Conservation (phyloP, 2,113 vertebrate species). For the Gnathonemus echidnorhynchus region DNA sequence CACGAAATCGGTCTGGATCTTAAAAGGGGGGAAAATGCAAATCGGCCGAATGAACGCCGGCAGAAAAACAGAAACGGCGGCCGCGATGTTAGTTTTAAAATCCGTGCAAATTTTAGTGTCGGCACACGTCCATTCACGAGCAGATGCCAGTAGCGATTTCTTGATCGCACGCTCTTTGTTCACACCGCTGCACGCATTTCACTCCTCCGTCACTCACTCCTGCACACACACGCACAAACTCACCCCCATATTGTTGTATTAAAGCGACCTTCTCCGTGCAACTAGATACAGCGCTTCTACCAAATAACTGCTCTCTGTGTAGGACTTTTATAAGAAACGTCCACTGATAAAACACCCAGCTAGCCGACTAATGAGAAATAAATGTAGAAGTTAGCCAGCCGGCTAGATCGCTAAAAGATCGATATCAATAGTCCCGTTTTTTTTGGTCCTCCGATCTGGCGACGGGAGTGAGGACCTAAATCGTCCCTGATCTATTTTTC, state of each 20-base stretch:
- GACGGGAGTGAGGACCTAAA: conserved; percentile 26
- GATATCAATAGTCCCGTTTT: conserved; percentile 5
- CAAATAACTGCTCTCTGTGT: neutral
- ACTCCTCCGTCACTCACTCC: conserved; percentile 7
- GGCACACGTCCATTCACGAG: neutral
- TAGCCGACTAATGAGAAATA: conserved; percentile 23
- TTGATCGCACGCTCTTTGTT: conserved; percentile 38
- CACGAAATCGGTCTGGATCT: neutral
- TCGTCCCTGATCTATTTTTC: conserved; percentile 20
- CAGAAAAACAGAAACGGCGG: neutral
- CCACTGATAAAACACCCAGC: conserved; percentile 12
- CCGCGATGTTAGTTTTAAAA: neutral
- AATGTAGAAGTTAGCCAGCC: neutral
- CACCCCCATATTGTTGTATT: conserved; percentile 41
- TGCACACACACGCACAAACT: conserved; percentile 24
- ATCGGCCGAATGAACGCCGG: neutral
- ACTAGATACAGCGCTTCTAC: neutral
- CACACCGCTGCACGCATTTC: conserved; percentile 32
- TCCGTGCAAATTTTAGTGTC: neutral
- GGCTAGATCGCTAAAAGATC: conserved; percentile 11
- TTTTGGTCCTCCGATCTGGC: conserved; percentile 26
- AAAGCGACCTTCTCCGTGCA: conserved; percentile 18
- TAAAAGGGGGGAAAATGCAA: neutral
- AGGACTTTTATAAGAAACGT: conserved; percentile 18
- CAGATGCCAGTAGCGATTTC: conserved; percentile 16